Conservation (phyloP, 2,113 vertebrate genomes). For the Cnemophilus loriae region DNA sequence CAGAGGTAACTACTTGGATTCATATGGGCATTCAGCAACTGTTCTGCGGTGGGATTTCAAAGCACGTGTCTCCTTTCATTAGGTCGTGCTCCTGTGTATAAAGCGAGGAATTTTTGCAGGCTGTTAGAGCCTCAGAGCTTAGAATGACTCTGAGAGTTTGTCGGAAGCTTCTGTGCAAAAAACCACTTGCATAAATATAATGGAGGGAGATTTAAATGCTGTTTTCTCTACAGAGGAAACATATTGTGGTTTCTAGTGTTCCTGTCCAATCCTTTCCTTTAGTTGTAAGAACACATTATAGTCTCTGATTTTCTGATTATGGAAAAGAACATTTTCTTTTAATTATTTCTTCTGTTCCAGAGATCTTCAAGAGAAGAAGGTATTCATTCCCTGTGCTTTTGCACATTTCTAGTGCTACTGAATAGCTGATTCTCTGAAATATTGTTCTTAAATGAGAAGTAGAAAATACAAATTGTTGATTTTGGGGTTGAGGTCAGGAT, state of each 20-base stretch:
- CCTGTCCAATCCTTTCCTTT: not conserved
- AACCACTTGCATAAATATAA: not conserved
- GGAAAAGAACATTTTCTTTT: not conserved
- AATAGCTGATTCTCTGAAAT: not conserved
- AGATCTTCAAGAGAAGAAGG: not conserved
- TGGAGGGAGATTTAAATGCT: not conserved
- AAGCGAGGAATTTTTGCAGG: fast-evolving
- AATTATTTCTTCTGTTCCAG: not conserved
- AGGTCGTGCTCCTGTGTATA: fast-evolving
- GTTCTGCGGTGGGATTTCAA: not conserved
- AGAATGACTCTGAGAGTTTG: not conserved
- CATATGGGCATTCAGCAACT: not conserved
- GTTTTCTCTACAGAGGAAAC: not conserved
- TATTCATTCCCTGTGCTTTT: not conserved
- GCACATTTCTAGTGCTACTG: not conserved
- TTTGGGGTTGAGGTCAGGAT: not conserved
- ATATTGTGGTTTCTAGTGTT: not conserved
- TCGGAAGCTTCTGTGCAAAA: not conserved
- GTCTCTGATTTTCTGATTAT: not conserved
- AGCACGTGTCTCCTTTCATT: not conserved
- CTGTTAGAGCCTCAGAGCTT: not conserved
- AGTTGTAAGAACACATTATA: not conserved
- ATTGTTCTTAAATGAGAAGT: not conserved
- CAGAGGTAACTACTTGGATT: not conserved
- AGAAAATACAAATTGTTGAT: not conserved